phyloP scores from a whole-genome alignment of 2,888 invertebrate genomes.

The Erebia palarica region DNA sequence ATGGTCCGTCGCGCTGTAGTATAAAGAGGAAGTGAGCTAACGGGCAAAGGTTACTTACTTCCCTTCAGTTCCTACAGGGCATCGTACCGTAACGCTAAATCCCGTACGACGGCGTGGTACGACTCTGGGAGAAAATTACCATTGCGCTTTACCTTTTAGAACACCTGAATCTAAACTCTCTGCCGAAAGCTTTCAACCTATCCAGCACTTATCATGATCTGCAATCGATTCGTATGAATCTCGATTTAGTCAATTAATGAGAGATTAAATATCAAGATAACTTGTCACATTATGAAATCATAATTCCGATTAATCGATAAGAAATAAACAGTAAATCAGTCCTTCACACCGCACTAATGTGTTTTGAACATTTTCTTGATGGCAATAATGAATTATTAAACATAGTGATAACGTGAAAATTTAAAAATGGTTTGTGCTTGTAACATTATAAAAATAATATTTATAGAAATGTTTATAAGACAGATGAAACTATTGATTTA shows the following conservation, averaged over 20 bases:
- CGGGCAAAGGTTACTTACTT: background rate
- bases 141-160: too few species aligned
- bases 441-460: background rate
- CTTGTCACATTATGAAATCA: conserved; percentile 3
- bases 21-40: too few species aligned
- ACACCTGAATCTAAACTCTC: background rate
- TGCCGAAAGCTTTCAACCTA: background rate
- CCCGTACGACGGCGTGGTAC: too few species aligned
- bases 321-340: background rate
- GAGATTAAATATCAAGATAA: conserved; percentile 8
- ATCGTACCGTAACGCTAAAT: too few species aligned
- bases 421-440: background rate
- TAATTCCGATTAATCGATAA: conserved; percentile 2
- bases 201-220: background rate
- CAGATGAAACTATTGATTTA: too few species aligned
- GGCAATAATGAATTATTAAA: background rate
- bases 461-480: background rate
- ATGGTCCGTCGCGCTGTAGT: background rate
- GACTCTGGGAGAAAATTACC: background rate
- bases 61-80: background rate
- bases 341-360: background rate
- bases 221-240: background rate
- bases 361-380: background rate
- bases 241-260: background rate
- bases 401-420: background rate